Evolutionary conservation across 2,797 vertebrate genomes (phyloP).

Genomic region (Micropoecilia bifurca): DNA sequence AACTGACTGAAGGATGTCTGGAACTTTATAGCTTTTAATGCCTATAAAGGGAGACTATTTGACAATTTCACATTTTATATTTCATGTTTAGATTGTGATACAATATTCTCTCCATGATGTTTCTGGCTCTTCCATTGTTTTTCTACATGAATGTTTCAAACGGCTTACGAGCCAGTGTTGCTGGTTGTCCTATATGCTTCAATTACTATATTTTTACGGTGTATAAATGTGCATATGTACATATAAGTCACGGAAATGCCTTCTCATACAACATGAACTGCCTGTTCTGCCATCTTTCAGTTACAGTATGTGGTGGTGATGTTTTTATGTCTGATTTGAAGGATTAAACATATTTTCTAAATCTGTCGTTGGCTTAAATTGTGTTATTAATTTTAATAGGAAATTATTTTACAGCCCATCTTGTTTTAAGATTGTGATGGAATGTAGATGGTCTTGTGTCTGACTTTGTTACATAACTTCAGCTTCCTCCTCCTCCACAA

Average conservation of each 20-base stretch:
- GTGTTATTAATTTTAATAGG: not conserved
- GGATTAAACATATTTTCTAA: conserved; percentile 84
- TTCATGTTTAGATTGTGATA: conserved; percentile 75
- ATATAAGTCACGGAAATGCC: conserved; percentile 86
- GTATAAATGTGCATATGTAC: conserved; percentile 84
- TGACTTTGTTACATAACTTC: conserved; percentile 19
- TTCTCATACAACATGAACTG: conserved; percentile 82
- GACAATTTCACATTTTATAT: conserved; percentile 76
- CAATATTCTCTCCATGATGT: conserved; percentile 68
- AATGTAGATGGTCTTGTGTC: not conserved
- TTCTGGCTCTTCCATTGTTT: conserved; percentile 67
- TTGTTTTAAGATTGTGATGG: not conserved
- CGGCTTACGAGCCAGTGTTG: conserved; percentile 61
- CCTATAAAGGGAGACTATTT: conserved; percentile 63
- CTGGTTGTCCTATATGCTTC: conserved; percentile 77
- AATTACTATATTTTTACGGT: conserved; percentile 84
- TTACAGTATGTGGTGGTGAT: conserved; percentile 78
- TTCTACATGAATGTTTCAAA: conserved; percentile 81
- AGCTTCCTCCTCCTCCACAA: conserved; percentile 17
- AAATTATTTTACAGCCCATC: not conserved
- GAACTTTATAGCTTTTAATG: conserved; percentile 68
- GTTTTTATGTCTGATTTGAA: conserved; percentile 80
- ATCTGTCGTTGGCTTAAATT: conserved; percentile 24
- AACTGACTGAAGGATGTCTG: conserved; percentile 73
- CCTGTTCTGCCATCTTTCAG: conserved; percentile 82